These are phyloP conservation scores for Argyresthia albistria DNA, from an alignment of 2,888 invertebrate species.

Conservation along the genomic window DNA sequence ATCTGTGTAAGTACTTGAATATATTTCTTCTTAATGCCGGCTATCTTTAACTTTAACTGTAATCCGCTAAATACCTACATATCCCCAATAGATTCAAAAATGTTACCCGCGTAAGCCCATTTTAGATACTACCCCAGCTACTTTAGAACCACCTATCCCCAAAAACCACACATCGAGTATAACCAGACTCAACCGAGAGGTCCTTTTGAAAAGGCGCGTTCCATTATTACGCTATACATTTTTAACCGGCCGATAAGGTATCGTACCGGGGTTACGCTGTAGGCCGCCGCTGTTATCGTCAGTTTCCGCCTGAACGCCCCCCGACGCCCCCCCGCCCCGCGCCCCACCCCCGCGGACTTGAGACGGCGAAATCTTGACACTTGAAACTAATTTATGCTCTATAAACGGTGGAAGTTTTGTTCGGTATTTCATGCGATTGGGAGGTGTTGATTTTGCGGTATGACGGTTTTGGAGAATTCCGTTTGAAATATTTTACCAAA, in stretches of 20 bases:
- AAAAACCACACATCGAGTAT: background rate
- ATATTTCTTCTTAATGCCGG: too few relatives aligned
- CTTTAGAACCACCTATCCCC: background rate
- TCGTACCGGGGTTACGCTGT: constrained; percentile 61
- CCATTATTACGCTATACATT: constrained; percentile 64
- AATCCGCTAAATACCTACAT: too few relatives aligned
- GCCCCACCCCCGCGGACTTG: constrained; percentile 21
- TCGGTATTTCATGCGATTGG: background rate
- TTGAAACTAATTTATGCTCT: constrained; percentile 55
- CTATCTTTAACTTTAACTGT: too few relatives aligned
- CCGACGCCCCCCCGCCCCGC: constrained; percentile 45
- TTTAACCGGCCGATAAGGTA: constrained; percentile 58
- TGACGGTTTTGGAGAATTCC: too few relatives aligned
- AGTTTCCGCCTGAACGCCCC: constrained; percentile 69
- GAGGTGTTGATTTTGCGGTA: too few relatives aligned
- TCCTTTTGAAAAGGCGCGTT: constrained; percentile 5
- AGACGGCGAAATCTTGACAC: constrained; percentile 61
- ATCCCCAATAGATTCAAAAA: too few relatives aligned
- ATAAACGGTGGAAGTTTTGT: constrained; percentile 1
- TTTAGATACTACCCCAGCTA: too few relatives aligned
- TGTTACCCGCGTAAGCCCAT: too few relatives aligned
- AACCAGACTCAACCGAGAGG: background rate
- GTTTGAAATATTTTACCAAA: too few relatives aligned
- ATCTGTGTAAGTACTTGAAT: too few relatives aligned
- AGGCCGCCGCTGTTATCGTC: constrained; percentile 67